A percentile compares a stretch with the other conserved stretches of the same genome.
Conservation (phyloP, 2,113 vertebrate genomes). For the Taxidea taxus region DNA sequence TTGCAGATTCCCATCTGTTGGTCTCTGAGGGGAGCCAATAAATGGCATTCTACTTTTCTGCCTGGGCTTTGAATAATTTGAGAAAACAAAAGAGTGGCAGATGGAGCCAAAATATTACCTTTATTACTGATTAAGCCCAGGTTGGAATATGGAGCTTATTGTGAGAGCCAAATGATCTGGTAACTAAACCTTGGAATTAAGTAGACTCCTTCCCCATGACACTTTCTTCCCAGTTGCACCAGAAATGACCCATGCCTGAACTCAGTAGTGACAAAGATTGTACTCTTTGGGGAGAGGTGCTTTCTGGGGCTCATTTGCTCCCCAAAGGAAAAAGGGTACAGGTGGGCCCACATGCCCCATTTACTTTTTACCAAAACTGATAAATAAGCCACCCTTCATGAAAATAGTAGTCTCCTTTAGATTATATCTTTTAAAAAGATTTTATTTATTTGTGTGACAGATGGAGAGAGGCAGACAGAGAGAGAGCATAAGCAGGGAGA, state of each 20-base stretch:
- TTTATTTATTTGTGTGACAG: not conserved
- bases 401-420: constrained; percentile 27
- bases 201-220: not conserved
- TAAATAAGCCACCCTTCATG: not conserved
- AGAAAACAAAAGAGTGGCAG: constrained; percentile 29
- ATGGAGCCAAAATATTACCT: constrained; percentile 54
- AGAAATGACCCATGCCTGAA: not conserved
- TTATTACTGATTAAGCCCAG: constrained; percentile 23
- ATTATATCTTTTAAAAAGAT: not conserved
- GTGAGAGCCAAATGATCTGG: constrained; percentile 3
- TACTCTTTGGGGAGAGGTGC: not conserved
- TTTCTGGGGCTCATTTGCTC: not conserved
- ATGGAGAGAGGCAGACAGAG: no score
- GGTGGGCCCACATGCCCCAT: not conserved
- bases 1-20: constrained; percentile 51
- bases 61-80: constrained; percentile 50
- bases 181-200: not conserved
- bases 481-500: no score
- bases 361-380: not conserved
- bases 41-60: not conserved
- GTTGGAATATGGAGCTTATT: not conserved
- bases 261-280: not conserved
- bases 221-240: not conserved
- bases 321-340: not conserved
- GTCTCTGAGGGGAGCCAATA: constrained; percentile 55